These are phyloP conservation scores for Platycercus adscitus DNA, from an alignment of 2,113 vertebrate genomes.

Conservation along the genomic window DNA sequence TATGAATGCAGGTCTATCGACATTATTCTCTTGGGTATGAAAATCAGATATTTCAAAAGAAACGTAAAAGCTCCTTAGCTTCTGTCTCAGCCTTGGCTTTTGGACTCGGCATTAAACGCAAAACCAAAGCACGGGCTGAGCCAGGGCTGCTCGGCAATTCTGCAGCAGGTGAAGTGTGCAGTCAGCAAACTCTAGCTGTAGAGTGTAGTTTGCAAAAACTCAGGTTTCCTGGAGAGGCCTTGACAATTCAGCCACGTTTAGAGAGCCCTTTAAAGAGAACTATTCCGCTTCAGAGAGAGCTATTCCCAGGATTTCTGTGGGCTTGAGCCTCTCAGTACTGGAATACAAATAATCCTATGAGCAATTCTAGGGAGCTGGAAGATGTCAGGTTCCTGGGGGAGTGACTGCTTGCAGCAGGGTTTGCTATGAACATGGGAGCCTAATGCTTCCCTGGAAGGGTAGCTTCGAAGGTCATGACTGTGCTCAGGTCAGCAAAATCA, in stretches of 20 bases:
- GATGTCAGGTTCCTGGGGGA: neutral
- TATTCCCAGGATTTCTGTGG: neutral
- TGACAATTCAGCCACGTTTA: neutral
- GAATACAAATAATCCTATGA: neutral
- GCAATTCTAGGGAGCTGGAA: neutral
- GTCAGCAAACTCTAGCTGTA: neutral
- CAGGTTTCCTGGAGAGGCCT: neutral
- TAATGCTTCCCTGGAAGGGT: neutral
- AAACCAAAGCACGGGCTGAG: neutral
- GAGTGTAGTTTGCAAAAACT: neutral
- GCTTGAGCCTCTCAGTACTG: neutral
- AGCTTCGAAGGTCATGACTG: neutral
- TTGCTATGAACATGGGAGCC: neutral
- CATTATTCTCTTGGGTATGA: neutral
- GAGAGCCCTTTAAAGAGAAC: neutral
- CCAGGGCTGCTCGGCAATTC: neutral
- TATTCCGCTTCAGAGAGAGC: neutral
- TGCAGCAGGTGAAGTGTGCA: neutral
- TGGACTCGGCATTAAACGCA: neutral
- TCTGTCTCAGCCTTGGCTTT: neutral
- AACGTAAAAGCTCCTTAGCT: neutral
- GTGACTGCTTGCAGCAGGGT: neutral
- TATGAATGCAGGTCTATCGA: neutral
- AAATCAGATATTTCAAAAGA: neutral
- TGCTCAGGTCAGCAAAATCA: neutral